phyloP scores from a whole-genome alignment of 2,797 vertebrate species.

The Cercopithecus mitis region DNA sequence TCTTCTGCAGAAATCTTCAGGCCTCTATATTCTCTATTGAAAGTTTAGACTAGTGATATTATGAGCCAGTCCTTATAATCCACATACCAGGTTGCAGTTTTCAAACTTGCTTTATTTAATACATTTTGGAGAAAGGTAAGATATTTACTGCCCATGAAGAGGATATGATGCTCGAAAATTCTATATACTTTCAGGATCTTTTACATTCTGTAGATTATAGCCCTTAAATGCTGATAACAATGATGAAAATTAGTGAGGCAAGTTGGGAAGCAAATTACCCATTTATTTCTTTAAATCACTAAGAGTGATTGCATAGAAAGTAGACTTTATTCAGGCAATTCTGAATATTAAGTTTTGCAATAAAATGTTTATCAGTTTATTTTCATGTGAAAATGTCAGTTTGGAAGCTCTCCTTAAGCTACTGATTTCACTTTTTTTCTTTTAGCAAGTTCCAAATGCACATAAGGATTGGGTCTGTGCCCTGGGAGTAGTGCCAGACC shows the following conservation, averaged over 20 bases:
- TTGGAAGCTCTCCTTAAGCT: background rate
- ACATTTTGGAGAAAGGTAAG: background rate
- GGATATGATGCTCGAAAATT: constrained; percentile 8
- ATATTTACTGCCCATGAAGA: background rate
- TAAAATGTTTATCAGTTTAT: background rate
- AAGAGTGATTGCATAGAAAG: background rate
- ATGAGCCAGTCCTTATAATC: background rate
- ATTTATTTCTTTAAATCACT: constrained; percentile 13
- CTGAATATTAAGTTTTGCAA: background rate
- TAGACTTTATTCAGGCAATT: background rate
- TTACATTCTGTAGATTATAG: background rate
- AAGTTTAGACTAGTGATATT: background rate
- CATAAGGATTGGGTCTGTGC: constrained; percentile 95
- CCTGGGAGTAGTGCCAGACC: constrained; percentile 90
- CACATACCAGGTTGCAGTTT: background rate
- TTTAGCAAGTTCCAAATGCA: constrained; percentile 91
- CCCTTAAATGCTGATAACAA: background rate
- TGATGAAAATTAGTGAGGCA: background rate
- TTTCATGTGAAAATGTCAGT: background rate
- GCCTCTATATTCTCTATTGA: background rate
- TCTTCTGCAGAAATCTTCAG: background rate
- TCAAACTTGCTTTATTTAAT: background rate
- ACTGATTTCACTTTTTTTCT: background rate
- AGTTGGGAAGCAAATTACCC: background rate
- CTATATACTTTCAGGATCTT: background rate